Evolutionary conservation across 1,140 invertebrate genomes (phyloP).

Genomic region (Apis mellifera): DNA sequence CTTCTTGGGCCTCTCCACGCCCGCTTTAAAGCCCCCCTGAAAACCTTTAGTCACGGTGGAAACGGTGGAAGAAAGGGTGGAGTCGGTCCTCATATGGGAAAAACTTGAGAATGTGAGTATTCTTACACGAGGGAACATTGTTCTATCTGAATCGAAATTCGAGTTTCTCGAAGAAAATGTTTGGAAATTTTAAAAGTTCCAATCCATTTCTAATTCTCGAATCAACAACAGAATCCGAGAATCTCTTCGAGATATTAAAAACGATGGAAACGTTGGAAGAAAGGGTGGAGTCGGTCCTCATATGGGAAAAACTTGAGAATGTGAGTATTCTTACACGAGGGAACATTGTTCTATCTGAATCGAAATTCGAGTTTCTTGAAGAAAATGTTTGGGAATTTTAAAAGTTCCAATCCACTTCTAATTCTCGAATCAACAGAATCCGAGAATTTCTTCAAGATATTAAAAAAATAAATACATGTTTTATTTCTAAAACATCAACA

Average conservation of each 20-base stretch:
- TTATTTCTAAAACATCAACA: no score
- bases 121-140: no score
- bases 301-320: not conserved
- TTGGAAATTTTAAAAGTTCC: not conserved
- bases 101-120: not conserved
- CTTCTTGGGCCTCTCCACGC: conserved; percentile 33
- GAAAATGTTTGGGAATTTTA: not conserved
- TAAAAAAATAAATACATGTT: not conserved
- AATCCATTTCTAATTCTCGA: no score
- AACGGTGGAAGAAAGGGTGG: conserved; percentile 16
- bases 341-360: not conserved
- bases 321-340: not conserved
- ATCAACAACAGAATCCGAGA: not conserved
- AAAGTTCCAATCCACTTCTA: not conserved
- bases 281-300: not conserved
- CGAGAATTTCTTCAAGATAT: not conserved
- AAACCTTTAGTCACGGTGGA: conserved; percentile 8
- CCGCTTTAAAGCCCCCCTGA: conserved; percentile 38
- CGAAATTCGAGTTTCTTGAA: no score
- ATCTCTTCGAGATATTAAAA: not conserved
- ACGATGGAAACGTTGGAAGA: conserved; percentile 9
- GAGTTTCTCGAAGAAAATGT: no score
- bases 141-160: not conserved
- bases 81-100: no score
- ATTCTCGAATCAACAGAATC: no score